These are phyloP conservation scores for Poliocrania exsul DNA, from an alignment of 2,797 vertebrate genomes.

Conservation along the genomic window DNA sequence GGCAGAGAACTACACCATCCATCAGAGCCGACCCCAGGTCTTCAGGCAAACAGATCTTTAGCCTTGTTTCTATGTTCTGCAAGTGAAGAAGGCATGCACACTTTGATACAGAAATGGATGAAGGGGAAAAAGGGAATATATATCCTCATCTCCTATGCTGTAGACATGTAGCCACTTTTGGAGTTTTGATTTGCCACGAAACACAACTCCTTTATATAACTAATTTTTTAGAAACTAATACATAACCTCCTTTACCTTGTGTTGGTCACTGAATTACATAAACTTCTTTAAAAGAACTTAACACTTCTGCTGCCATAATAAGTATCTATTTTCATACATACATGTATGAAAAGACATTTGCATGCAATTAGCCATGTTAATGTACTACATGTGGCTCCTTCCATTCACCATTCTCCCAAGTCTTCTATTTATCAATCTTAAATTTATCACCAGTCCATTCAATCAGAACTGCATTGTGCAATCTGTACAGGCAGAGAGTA, in stretches of 20 bases:
- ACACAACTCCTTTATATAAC: neutral
- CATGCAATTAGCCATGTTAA: neutral
- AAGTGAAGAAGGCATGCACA: neutral
- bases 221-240: neutral
- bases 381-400: neutral
- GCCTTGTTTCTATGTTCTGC: slow-evolving; percentile 86
- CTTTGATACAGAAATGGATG: neutral
- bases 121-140: neutral
- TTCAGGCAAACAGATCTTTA: slow-evolving; percentile 90
- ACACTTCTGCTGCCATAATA: neutral
- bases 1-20: slow-evolving; percentile 95
- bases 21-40: slow-evolving; percentile 92
- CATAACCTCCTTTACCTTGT: neutral
- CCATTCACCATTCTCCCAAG: neutral
- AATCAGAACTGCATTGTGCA: neutral
- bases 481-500: neutral
- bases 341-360: neutral
- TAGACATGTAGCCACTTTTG: neutral
- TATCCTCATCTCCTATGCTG: neutral
- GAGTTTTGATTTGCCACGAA: neutral
- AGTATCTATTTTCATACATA: neutral
- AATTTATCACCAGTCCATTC: neutral
- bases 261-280: neutral
- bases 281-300: neutral
- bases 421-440: neutral